Evolutionary conservation across 1,140 invertebrate genomes (phyloP), one percentile per base, ranked within the genome.

Genomic region (Panagrolaimus sp.): DNA sequence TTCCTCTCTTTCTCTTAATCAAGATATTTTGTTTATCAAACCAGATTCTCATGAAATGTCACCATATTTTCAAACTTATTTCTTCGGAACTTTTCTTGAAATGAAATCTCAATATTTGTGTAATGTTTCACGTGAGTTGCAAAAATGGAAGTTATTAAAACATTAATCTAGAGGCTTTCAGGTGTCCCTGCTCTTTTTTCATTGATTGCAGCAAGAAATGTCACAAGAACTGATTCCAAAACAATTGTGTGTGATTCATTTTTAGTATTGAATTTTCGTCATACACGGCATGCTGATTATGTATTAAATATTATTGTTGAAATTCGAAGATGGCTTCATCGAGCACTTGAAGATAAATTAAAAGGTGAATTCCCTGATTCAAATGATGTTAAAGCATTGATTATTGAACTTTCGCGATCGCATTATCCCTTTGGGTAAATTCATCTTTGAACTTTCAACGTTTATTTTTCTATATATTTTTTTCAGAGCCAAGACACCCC

Each of bases 11-110:
- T 65, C 7, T 67, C 77, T 63, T 14, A 45, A 26, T 76, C 73
- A 28, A 69, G 72, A 65, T 45, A 26, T 28, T 77, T 43, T 75
- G 77, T 46, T 77, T 75, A 24, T 64, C 71, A 44, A 78, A 75
- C 14, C 72, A 68, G 15, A 72, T 73, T 67, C 28, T 58, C 17
- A 21, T 26, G 52, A 28, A 58, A 65, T 77, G 63, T 78, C 69
- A 65, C 76, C 78, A 55, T 65, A 32, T 24, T 47, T 45, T 28
- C 55, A 70, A 28, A 65, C 76, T 6, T 76, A 76, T 10, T 64
- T 70, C 17, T 62, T 65, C 12, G 75, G 38, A 32, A 78, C 26
- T 48, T 72, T 63, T 68, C 76, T 32, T 58, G 66, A 73, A 77
- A 78, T 70, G 68, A 78, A 65, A 47, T 44, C 70, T 38, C 26